Evolutionary conservation across 2,797 vertebrate genomes (phyloP).

Genomic region (Ctenopoma multispine): DNA sequence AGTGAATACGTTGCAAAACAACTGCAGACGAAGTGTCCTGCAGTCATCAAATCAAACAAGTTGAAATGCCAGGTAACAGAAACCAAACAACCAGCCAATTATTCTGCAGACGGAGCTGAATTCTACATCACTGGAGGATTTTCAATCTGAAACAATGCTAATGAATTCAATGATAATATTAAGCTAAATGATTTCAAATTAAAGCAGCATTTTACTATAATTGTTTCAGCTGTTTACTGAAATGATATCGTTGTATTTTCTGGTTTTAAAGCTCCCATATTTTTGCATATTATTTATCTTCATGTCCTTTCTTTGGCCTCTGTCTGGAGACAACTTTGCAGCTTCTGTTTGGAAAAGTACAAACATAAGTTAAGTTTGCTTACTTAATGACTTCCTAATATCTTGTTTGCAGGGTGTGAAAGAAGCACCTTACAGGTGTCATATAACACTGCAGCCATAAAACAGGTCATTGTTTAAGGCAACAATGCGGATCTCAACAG

Average conservation of each 20-base stretch:
- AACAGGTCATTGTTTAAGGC: conserved; percentile 65
- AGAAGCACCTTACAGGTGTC: conserved; percentile 67
- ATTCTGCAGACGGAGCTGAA: conserved; percentile 29
- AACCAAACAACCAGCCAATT: conserved; percentile 22
- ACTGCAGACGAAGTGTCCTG: conserved; percentile 32
- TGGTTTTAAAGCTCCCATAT: conserved; percentile 1
- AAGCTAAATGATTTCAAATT: conserved; percentile 21
- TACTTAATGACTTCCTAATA: conserved; percentile 50
- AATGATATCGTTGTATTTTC: background rate
- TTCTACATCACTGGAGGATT: conserved; percentile 16
- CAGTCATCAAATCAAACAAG: conserved; percentile 38
- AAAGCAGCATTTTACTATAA: conserved; percentile 6
- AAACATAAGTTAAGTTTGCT: conserved; percentile 41
- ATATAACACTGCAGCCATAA: conserved; percentile 48
- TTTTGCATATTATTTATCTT: conserved; percentile 3
- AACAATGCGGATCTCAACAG: conserved; percentile 70
- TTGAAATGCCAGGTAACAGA: conserved; percentile 14
- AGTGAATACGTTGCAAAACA: conserved; percentile 31
- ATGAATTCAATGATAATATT: conserved; percentile 30
- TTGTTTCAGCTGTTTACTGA: background rate
- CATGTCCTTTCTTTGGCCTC: conserved; percentile 26
- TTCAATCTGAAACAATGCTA: conserved; percentile 20
- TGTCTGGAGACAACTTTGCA: conserved; percentile 2
- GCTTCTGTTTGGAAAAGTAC: conserved; percentile 21
- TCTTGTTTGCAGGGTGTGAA: conserved; percentile 67